A percentile compares a stretch with the other conserved stretches of the same genome.
These are phyloP conservation scores for Eupithecia inturbata DNA, from an alignment of 2,888 invertebrate species.

Conservation along the genomic window DNA sequence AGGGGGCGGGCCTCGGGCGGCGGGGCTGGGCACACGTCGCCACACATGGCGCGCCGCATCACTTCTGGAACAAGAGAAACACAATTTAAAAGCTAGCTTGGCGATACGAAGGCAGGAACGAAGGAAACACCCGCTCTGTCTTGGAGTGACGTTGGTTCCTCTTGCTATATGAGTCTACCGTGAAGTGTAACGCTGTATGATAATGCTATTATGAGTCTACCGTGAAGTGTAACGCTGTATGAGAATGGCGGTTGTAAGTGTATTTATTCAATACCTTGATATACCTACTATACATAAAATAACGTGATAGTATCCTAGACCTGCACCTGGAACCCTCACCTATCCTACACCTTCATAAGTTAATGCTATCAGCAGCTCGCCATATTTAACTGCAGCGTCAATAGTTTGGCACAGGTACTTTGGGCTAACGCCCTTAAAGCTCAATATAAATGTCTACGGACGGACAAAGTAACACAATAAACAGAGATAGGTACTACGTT, in stretches of 20 bases:
- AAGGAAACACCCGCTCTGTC: background rate
- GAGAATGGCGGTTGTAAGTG: background rate
- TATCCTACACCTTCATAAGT: background rate
- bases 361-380: background rate
- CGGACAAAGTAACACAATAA: background rate
- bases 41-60: slow-evolving; percentile 81
- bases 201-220: background rate
- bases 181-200: background rate
- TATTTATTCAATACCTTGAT: background rate
- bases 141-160: too few species aligned
- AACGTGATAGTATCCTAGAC: background rate
- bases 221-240: background rate
- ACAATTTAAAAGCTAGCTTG: background rate
- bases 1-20: slow-evolving; percentile 55
- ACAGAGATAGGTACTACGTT: background rate
- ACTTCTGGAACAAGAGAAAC: slow-evolving; percentile 74
- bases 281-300: too few species aligned
- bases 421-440: background rate
- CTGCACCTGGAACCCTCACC: background rate
- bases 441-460: background rate
- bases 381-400: background rate
- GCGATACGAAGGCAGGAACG: background rate
- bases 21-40: slow-evolving; percentile 75
- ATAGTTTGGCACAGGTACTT: background rate
- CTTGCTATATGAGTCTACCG: too few species aligned